phyloP scores from a whole-genome alignment of 2,888 invertebrate species.

The Hypomecis punctinalis region DNA sequence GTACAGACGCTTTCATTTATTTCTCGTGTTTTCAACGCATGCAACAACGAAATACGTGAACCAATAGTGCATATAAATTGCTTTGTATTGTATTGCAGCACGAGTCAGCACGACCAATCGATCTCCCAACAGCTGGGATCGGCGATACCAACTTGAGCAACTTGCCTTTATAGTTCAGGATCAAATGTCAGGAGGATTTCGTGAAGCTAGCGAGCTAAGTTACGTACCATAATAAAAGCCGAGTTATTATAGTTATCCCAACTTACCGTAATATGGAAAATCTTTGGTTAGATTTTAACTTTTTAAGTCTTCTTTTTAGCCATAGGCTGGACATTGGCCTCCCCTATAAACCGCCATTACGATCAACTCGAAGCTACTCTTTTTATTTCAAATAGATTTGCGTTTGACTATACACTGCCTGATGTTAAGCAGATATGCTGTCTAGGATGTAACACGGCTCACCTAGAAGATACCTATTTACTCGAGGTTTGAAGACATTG shows the following conservation, averaged over 20 bases:
- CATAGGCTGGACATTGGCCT: no score
- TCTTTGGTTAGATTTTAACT: background rate
- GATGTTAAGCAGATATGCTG: no score
- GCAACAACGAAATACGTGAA: constrained; percentile 22
- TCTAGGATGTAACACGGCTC: no score
- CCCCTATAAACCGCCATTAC: no score
- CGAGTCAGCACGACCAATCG: constrained; percentile 44
- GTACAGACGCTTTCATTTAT: constrained; percentile 9
- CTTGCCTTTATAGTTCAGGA: constrained; percentile 43
- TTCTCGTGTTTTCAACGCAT: constrained; percentile 24
- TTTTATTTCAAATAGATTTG: no score
- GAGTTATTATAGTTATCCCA: no score
- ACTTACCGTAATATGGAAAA: no score
- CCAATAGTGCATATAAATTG: constrained; percentile 27
- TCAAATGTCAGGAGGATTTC: constrained; percentile 45
- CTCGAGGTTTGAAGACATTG: no score
- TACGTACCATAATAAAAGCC: background rate
- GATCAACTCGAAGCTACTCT: no score
- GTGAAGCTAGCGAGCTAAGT: background rate
- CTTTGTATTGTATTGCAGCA: constrained; percentile 35
- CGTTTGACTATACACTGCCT: no score
- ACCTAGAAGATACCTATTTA: no score
- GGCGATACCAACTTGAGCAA: constrained; percentile 48
- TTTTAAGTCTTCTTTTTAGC: background rate
- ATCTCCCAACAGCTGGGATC: constrained; percentile 41